These are phyloP conservation scores for Amblyteles armatorius DNA, from an alignment of 2,888 invertebrate genomes.

Conservation along the genomic window DNA sequence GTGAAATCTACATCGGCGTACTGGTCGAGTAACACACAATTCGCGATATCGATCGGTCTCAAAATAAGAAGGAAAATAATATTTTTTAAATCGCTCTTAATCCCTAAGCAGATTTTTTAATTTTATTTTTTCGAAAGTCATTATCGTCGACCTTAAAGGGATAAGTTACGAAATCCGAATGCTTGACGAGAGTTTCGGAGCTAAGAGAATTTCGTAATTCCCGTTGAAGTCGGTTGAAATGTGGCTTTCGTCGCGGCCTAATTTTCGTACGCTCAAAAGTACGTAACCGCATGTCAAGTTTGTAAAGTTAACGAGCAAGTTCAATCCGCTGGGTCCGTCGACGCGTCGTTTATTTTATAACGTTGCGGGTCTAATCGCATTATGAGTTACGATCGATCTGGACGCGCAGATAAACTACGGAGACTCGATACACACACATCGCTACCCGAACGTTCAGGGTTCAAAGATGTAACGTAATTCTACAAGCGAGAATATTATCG, in stretches of 20 bases:
- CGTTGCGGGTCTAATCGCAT: neutral
- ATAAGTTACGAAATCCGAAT: neutral
- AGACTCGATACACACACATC: neutral
- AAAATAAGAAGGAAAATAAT: neutral
- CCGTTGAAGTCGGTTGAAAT: neutral
- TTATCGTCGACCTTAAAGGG: neutral
- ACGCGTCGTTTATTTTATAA: neutral
- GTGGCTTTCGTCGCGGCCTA: neutral
- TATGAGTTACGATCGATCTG: neutral
- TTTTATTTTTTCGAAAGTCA: neutral
- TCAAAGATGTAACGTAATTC: neutral
- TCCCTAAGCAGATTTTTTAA: neutral
- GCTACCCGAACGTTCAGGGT: neutral
- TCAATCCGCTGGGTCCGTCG: neutral
- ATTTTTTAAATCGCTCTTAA: neutral
- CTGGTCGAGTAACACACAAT: neutral
- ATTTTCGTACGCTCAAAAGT: neutral
- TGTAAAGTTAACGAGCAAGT: neutral
- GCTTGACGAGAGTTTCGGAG: neutral
- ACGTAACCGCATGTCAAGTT: neutral
- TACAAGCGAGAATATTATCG: neutral
- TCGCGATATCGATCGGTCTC: neutral
- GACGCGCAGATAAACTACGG: neutral
- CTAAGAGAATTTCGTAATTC: neutral
- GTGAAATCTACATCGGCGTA: constrained; percentile 10